Evolutionary conservation across 2,797 vertebrate genomes (phyloP), one percentile per base, ranked within the genome.

Genomic region (Falco peregrinus): DNA sequence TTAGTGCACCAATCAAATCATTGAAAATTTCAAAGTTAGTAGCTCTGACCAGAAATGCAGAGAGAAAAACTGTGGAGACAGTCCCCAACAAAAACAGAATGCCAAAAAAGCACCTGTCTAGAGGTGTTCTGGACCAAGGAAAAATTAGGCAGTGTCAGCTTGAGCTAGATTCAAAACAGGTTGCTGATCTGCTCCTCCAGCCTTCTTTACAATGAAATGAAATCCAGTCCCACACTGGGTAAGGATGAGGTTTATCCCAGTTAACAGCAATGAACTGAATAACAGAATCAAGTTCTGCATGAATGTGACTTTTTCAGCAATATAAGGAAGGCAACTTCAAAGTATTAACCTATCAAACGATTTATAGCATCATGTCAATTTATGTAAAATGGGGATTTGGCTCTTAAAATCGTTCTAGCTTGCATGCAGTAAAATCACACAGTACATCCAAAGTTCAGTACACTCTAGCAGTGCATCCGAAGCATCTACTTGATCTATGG

Each of bases 341-440:
- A 81, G 65, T 73, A 76, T 60, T 84, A 87, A 91, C 60, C 63
- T 50, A 33, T 88, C 16, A 54, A 79, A 84, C 1, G 1, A 90
- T 95, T 84, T 90, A 93, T 50, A 95, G 29, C 73, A 51, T 53
- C 85, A 50, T 74, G 53, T 37, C 70, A 84, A 39, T 90, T 92
- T 90, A 35, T 64, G n/a, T 33, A 60, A 87, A 77, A 67, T 39
- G 63, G 31, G 25, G 35, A 70, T 91, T 85, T 95, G 83, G 63
- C 63, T 84, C 37, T 91, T 90, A 95, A 95, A 90, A 60, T 53
- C 41, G 3, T 67, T 61, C 83, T 87, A 69, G 87, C 91, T 90
- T 92, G 74, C n/a, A 60, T 28, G 67, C 83, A 87, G 21, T 95
- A 84, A 96, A 93, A 79, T 54, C 26, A 50, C 54, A 56, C 24